Base-by-base conservation (phyloP, 2,797 vertebrate genomes). In the Hemibagrus guttatus region DNA sequence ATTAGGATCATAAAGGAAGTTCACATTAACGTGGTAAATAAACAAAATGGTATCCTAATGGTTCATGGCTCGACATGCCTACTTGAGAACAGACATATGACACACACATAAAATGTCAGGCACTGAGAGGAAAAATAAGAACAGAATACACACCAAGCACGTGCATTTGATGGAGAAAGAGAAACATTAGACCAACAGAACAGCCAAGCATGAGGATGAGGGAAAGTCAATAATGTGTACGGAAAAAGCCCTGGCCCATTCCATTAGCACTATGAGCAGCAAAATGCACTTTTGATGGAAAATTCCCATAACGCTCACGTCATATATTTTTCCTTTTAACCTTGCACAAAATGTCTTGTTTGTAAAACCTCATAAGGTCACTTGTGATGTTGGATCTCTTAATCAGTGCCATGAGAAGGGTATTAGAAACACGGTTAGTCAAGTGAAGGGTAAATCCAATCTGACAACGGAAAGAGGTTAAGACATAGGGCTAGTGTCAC, bases 401-500 rank as follows among this genome's bases (percentile, higher is more conserved):
- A 94, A 95, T 93, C 92, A 91, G 88, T 91, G 92, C 94, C 95
- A 94, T 91, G 93, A 95, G 94, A 95, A 91, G 64, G 66, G 94
- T 90, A 93, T 95, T 94, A 94, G 92, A 92, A 89, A 78, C 42
- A 76, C 83, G 85, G 84, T 88, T 82, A 82, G 84, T 89, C 66
- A 79, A 81, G 87, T 52, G 84, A 88, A 90, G 86, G 21, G 59
- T n/a, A 23, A 64, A 52, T 71, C 49, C 49, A 59, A n/a, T 26
- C 13, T 35, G 63, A 59, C 72, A 69, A 6, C n/a, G 14, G 11
- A 39, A 82, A 52, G 28, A 83, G 63, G 46, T 49, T 54, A 35
- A 23, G 49, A 68, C 52, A 68, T 5, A 68, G 46, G 61, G 39
- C 39, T 28, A 26, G 49, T 42, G 81, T 71, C 46, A 42, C 58